A percentile compares a stretch with the other conserved stretches of the same genome.
These are phyloP conservation scores for Petrolisthes cinctipes DNA, from an alignment of 2,888 invertebrate genomes.

Conservation along the genomic window DNA sequence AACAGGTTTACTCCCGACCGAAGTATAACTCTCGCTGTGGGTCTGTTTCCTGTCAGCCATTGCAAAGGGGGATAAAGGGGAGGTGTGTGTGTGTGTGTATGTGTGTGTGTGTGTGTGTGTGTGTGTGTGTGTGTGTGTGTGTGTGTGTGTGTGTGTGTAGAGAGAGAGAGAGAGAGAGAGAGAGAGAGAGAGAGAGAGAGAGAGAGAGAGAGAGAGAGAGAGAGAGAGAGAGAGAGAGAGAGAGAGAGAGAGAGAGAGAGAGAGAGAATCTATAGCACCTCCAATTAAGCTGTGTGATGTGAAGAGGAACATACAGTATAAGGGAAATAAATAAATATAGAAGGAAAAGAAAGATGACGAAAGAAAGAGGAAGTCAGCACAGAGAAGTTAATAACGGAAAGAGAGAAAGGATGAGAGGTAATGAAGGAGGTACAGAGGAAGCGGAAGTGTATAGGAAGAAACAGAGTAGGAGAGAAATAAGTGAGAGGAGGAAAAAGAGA, in stretches of 20 bases:
- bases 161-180: not conserved
- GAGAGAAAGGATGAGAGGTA: not conserved
- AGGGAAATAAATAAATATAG: not conserved
- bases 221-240: not conserved
- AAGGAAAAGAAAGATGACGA: not conserved
- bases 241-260: not conserved
- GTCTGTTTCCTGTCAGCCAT: not conserved
- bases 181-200: slow-evolving; percentile 8
- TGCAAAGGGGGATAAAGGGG: not conserved
- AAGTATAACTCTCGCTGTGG: not conserved
- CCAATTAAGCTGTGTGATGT: not conserved
- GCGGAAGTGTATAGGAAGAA: not conserved
- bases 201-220: not conserved
- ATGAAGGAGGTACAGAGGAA: not conserved
- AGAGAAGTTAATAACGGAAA: not conserved
- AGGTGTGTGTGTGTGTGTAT: not conserved
- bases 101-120: slow-evolving; percentile 20
- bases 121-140: slow-evolving; percentile 20
- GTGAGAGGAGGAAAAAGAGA: no score
- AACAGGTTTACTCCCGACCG: not conserved
- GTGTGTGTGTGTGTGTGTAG: slow-evolving; percentile 26
- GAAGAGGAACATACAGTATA: not conserved
- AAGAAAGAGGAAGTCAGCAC: not conserved
- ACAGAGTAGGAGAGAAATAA: not conserved
- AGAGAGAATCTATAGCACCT: not conserved